A percentile compares a stretch with the other conserved stretches of the same genome.
These are phyloP conservation scores for Danio jaintianensis DNA, from an alignment of 2,797 vertebrate species.

Conservation along the genomic window DNA sequence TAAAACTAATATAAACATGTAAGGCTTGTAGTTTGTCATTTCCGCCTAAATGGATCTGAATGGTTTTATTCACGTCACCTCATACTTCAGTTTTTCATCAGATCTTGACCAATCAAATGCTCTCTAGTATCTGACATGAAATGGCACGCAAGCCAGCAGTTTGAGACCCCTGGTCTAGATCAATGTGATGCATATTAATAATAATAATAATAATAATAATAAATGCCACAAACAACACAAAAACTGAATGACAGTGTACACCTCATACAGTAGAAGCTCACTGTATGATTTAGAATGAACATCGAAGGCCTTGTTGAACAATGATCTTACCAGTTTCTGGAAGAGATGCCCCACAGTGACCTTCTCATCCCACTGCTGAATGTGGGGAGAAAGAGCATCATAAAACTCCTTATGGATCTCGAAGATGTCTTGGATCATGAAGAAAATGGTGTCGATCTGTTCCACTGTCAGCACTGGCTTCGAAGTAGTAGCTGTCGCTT, in stretches of 20 bases:
- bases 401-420: constrained; percentile 98
- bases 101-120: too few relatives aligned
- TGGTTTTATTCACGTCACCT: too few relatives aligned
- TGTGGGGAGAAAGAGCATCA: constrained; percentile 89
- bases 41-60: too few relatives aligned
- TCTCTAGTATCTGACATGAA: too few relatives aligned
- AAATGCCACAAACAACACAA: too few relatives aligned
- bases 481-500: constrained; percentile 93
- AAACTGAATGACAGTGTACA: not conserved
- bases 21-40: too few relatives aligned
- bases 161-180: not conserved
- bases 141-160: too few relatives aligned
- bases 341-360: constrained; percentile 96
- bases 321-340: constrained; percentile 90
- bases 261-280: not conserved
- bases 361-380: constrained; percentile 97
- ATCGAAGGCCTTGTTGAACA: not conserved
- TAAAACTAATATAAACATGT: too few relatives aligned
- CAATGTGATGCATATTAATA: too few relatives aligned
- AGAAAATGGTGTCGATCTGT: constrained; percentile 97
- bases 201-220: too few relatives aligned
- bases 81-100: too few relatives aligned
- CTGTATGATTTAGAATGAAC: not conserved
- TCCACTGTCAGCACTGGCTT: constrained; percentile 95
- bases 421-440: constrained; percentile 97